Evolutionary conservation across 2,888 invertebrate genomes (phyloP), one percentile per base, ranked within the genome.

Genomic region (Mamestra brassicae): DNA sequence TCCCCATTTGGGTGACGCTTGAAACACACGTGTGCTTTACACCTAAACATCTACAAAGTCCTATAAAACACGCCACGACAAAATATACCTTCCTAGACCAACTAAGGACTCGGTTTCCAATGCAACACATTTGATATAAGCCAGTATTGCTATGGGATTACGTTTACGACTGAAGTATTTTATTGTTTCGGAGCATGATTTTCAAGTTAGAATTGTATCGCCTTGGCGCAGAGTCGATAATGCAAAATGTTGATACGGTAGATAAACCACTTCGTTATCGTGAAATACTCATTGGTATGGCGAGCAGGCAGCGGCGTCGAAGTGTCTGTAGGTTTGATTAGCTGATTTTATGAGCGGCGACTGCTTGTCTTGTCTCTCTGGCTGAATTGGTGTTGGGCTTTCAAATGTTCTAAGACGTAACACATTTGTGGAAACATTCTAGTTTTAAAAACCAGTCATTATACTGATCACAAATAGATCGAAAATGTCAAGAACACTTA

Each of bases 251-350:
- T 55, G 3, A 13, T 45, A 68, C 74, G 79, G 87, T 74, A 72
- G 84, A 89, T 93, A 91, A 50, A 91, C 66, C 89, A 84, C 91
- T 94, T 88, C 81, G 88, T 80, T 74, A 78, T 81, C 85, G 82
- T 62, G 78, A 57, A 45, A 72, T 74, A 72, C 83, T 92, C 90
- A 92, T 94, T 93, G 93, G 93, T 93, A 94, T 93, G 94, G 94
- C 93, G 91, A 90, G 87, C 94, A 91, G 92, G 93, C 93, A 89
- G 89, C 92, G 95, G 95, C 95, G 96, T 94, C 95, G 93, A 93
- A 93, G 93, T 94, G 95, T 96, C 95, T 96, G 94, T 95, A 90
- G 92, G 93, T 92, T 93, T 94, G 94, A 95, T 95, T 95, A 96
- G 94, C 92, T 94, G 90, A 91, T 91, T 94, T 95, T 93, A 93